Evolutionary conservation across 1,140 invertebrate species (phyloP).

Genomic region (Brachionus rotundiformis): DNA sequence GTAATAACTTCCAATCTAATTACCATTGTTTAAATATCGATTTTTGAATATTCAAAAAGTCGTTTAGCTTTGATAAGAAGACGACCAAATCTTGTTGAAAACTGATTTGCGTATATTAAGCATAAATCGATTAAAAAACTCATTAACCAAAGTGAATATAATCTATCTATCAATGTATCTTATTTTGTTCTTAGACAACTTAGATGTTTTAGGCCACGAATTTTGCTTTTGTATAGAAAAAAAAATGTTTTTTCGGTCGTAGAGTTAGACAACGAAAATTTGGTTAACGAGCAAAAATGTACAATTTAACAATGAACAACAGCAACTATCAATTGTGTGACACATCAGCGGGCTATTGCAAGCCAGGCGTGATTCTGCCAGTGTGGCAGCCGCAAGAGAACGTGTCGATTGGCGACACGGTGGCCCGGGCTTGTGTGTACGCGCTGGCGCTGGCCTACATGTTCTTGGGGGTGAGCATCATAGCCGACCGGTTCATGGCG

Average conservation of each 20-base stretch:
- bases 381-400: conserved; percentile 71
- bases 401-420: conserved; percentile 70
- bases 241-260: neutral
- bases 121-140: too few relatives aligned
- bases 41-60: too few relatives aligned
- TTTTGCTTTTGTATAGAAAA: neutral
- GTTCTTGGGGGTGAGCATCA: conserved; percentile 97
- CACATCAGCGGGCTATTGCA: conserved; percentile 55
- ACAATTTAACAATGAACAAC: neutral
- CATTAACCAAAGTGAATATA: too few relatives aligned
- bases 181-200: too few relatives aligned
- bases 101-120: too few relatives aligned
- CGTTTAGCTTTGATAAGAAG: too few relatives aligned
- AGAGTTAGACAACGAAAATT: neutral
- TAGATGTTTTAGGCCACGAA: neutral
- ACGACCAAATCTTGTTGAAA: too few relatives aligned
- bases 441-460: conserved; percentile 84
- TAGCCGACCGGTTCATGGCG: conserved; percentile 97
- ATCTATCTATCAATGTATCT: too few relatives aligned
- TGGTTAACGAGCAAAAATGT: neutral
- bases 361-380: conserved; percentile 60
- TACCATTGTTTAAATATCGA: too few relatives aligned
- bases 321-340: neutral
- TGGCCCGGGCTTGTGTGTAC: conserved; percentile 83
- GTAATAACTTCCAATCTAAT: too few relatives aligned